A percentile compares a stretch with the other conserved stretches of the same genome.
These are phyloP conservation scores for Melangyna quadrimaculata DNA, from an alignment of 2,888 invertebrate species.

Conservation along the genomic window DNA sequence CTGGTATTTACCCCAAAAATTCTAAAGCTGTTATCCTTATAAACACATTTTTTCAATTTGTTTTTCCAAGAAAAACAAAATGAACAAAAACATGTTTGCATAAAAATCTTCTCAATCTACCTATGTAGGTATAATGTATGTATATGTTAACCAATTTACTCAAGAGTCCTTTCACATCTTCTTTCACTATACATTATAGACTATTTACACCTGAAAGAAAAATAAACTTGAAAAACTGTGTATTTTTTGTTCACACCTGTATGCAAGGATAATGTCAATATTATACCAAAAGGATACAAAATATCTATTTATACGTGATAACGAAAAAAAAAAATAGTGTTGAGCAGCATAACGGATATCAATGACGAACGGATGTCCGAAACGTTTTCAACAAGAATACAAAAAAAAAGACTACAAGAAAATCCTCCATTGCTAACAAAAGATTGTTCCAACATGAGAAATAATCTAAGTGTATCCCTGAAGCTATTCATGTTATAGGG, in stretches of 20 bases:
- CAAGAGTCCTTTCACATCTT: background rate
- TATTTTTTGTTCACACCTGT: constrained; percentile 16
- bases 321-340: constrained; percentile 7
- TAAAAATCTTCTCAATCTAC: background rate
- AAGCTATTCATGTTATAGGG: background rate
- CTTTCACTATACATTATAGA: background rate
- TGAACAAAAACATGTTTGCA: background rate
- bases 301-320: background rate
- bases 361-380: constrained; percentile 59
- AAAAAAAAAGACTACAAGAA: background rate
- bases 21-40: background rate
- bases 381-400: constrained; percentile 31
- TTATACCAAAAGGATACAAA: background rate
- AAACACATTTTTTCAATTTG: background rate
- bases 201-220: background rate
- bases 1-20: background rate
- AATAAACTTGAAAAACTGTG: constrained; percentile 12
- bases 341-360: constrained; percentile 5
- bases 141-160: background rate
- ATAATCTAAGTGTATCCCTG: background rate
- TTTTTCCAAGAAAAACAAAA: background rate
- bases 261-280: constrained; percentile 28
- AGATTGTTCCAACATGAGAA: background rate
- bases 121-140: too few relatives aligned
- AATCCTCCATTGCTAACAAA: constrained; percentile 19